Percentiles rank a stretch among this genome's conserved stretches.
Conservation (phyloP, 2,113 vertebrate species). For the Ptychochromis oligacanthus region DNA sequence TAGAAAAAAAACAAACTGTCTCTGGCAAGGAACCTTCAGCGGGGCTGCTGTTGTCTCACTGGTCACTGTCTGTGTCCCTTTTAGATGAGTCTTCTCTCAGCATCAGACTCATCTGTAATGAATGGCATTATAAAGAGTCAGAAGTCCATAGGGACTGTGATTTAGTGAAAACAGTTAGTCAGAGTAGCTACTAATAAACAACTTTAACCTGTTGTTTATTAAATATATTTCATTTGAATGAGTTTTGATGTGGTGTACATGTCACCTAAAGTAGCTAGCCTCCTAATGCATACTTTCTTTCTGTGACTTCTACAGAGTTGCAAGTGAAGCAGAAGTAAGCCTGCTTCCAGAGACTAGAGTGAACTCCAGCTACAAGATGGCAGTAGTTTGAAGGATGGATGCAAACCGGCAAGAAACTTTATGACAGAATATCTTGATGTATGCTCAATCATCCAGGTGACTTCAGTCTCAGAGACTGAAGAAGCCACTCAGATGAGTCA, state of each 20-base stretch:
- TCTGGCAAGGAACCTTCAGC: not conserved
- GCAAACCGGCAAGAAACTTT: too few species aligned
- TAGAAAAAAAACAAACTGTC: too few species aligned
- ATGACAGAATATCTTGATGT: too few species aligned
- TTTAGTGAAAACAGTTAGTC: not conserved
- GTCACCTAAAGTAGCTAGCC: not conserved
- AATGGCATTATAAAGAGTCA: too few species aligned
- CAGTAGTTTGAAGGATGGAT: too few species aligned
- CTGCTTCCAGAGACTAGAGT: too few species aligned
- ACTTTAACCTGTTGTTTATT: not conserved
- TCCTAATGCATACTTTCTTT: not conserved
- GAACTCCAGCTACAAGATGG: too few species aligned
- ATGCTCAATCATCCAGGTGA: too few species aligned
- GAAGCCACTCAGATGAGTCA: too few species aligned
- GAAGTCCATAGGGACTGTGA: not conserved
- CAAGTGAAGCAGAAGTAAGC: too few species aligned
- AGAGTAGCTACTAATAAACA: not conserved
- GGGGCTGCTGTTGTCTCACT: not conserved
- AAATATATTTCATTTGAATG: not conserved
- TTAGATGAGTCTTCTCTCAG: not conserved
- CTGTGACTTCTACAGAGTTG: not conserved
- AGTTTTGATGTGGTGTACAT: too few species aligned
- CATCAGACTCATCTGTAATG: not conserved
- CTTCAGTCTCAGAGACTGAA: too few species aligned
- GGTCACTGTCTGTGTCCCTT: not conserved